Base-by-base conservation (phyloP, 2,888 invertebrate species). In the Torymus tubicola region DNA sequence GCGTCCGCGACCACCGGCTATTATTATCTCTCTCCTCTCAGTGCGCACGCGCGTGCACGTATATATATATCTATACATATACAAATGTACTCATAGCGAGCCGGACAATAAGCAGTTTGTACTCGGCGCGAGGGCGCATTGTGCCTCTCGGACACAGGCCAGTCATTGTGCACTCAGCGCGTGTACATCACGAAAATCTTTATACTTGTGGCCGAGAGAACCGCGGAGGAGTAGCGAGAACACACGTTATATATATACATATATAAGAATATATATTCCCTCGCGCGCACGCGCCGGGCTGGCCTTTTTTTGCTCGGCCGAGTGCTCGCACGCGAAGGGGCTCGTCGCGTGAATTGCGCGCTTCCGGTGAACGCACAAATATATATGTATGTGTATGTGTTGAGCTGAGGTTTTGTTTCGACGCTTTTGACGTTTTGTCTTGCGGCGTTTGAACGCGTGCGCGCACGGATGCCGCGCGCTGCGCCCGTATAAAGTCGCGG, bases 81-180 rank as follows among this genome's bases (percentile, higher is more conserved):
- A 21, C 53, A n/a, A 58, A 24, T 61, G 21, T 55, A 57, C 70
- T 82, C 78, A 21, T 21, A 68, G 82, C 79, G 77, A 82, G 77
- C n/a, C n/a, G 84, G 83, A 87, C 87, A 87, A 87, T 86, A 85
- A 86, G 84, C 86, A 84, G 84, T 83, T 86, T 85, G 86, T 87
- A 84, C 77, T 84, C 82, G 79, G 69, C 42, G 42, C 42, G 42
- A 55, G 78, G 50, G 75, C 81, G 68, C 79, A 76, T 81, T 80
- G 73, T 80, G 55, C 16, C 53, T 65, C 60, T 42, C 42, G 42
- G 42, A n/a, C 64, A 69, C 72, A 74, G 71, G 65, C 53, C 65
- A 18, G 52, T 24, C 74, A 80, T 82, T 82, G 77, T 82, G 55
- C 78, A 14, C 50, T 21, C 58, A n/a, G 14, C 50, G 60, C 63